These are phyloP conservation scores for Irena cyanogastra DNA, from an alignment of 2,113 vertebrate species.

Conservation along the genomic window DNA sequence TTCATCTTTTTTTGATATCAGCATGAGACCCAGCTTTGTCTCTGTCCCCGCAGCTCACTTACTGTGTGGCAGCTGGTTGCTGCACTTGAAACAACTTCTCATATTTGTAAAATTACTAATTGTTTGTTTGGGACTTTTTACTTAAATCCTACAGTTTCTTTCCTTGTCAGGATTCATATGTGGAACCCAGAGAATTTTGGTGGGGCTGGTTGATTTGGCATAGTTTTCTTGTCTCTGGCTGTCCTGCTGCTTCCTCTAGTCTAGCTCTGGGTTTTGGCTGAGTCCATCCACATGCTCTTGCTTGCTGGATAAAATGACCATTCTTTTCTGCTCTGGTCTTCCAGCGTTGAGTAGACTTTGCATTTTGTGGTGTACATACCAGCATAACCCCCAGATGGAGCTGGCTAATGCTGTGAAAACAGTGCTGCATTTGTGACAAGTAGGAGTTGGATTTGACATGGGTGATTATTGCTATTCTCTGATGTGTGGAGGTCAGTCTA, in stretches of 20 bases:
- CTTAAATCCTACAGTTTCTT: neutral
- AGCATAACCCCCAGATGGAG: neutral
- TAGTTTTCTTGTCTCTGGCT: neutral
- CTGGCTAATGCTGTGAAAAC: neutral
- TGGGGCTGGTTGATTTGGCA: neutral
- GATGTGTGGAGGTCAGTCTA: neutral
- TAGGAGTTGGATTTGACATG: neutral
- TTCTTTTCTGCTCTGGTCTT: neutral
- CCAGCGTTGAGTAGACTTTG: neutral
- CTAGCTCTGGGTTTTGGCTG: neutral
- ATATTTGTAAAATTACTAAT: neutral
- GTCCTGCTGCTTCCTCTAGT: neutral
- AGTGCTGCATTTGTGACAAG: neutral
- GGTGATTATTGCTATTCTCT: neutral
- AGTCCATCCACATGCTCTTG: neutral
- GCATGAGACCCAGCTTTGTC: neutral
- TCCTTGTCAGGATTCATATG: neutral
- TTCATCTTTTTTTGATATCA: neutral
- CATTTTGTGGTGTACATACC: neutral
- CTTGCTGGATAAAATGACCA: neutral
- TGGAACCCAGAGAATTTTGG: neutral
- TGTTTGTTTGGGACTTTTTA: neutral
- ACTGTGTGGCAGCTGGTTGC: neutral
- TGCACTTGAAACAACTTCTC: neutral
- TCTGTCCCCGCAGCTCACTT: neutral